Base-by-base conservation (phyloP, 1,140 invertebrate species). In the Apolygus lucorum region DNA sequence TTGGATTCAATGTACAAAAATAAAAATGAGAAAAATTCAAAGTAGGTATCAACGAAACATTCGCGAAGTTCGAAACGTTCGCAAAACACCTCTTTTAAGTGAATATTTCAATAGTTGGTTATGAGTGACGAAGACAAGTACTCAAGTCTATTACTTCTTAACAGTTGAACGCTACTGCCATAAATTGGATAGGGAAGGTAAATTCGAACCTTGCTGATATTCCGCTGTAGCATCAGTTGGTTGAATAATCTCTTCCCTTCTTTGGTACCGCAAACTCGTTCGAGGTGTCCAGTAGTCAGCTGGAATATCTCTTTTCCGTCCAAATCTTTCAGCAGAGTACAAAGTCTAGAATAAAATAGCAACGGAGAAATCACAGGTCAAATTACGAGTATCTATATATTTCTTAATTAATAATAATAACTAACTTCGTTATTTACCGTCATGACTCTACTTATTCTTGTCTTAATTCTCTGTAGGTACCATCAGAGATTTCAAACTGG, bases 201-300 rank as follows among this genome's bases (percentile, higher is more conserved):
- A n/a, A 79, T 81, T 83, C n/a, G n/a, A 83, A 93, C 91, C 81
- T 88, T 89, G 73, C 85, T 87, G 42, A 88, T 83, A 75, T 87
- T 90, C 74, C 88, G 83, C 75, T 91, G 90, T 66, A 92, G 82
- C 1, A 86, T 85, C 25, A 94, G 80, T 76, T 91, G 89, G 52
- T 87, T 88, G 74, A 87, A 84, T 2, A 94, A 82, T 2, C 88
- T 81, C 71, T 83, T 82, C 52, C 90, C 91, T 76, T 92, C 90
- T 28, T 84, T 80, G 2, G 79, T 74, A 0, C 88, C 90, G 73
- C 87, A 87, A 72, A 86, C 83, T 34, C 84, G 82, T 72, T 90
- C 87, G 29, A 91, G 78, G 73, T 90, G 84, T 59, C 79, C 72
- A 22, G 82, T 81, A 0, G 83, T 83, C 21, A 91, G 78, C 2